phyloP scores from a whole-genome alignment of 2,888 invertebrate genomes.

The Artemia sinica region DNA sequence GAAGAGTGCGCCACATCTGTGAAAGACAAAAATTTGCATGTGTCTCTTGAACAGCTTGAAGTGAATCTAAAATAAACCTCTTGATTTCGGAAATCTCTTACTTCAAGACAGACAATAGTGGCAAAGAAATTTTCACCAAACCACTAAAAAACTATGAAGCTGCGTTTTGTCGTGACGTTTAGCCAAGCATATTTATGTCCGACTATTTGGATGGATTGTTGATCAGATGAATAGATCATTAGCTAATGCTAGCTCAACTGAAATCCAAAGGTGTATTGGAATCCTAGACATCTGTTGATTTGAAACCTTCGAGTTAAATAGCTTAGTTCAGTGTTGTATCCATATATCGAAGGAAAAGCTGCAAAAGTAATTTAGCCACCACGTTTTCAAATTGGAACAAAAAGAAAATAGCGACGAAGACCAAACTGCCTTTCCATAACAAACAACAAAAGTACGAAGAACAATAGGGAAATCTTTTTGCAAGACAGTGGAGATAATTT shows the following conservation, averaged over 20 bases:
- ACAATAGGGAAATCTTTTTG: too few relatives aligned
- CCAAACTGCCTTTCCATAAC: too few relatives aligned
- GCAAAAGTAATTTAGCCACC: constrained; percentile 95
- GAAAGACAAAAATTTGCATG: constrained; percentile 47
- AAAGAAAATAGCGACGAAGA: too few relatives aligned
- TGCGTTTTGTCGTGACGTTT: constrained; percentile 65
- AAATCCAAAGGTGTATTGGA: constrained; percentile 66
- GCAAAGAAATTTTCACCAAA: too few relatives aligned
- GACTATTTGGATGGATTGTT: constrained; percentile 85
- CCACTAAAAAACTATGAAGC: constrained; percentile 30
- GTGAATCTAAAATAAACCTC: constrained; percentile 50
- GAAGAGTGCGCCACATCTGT: constrained; percentile 47
- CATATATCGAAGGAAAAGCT: constrained; percentile 98
- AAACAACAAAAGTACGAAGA: too few relatives aligned
- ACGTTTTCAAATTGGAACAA: constrained; percentile 40
- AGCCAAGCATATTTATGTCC: constrained; percentile 86
- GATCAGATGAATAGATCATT: constrained; percentile 67
- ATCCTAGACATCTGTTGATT: constrained; percentile 97
- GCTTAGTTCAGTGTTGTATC: constrained; percentile 98
- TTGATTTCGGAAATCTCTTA: constrained; percentile 70
- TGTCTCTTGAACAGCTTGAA: constrained; percentile 53
- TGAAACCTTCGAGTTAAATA: constrained; percentile 87
- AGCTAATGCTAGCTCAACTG: constrained; percentile 38
- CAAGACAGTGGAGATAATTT: too few relatives aligned
- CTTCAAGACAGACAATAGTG: constrained; percentile 61